These are phyloP conservation scores for Geothlypis trichas DNA, from an alignment of 2,113 vertebrate genomes.

Conservation along the genomic window DNA sequence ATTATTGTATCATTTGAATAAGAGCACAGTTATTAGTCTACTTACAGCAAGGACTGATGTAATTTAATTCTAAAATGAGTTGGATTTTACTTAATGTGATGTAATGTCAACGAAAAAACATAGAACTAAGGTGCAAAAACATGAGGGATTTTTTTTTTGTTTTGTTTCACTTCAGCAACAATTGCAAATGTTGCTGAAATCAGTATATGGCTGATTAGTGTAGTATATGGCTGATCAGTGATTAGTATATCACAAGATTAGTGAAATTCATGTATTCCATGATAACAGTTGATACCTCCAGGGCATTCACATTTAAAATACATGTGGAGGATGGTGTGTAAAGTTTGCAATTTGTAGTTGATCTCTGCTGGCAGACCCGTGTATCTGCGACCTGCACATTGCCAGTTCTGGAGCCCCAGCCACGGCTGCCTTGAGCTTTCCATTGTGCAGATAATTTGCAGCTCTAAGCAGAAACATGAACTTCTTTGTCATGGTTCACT, in stretches of 20 bases:
- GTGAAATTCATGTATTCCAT: not conserved
- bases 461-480: conserved; percentile 57
- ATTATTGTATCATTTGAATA: not conserved
- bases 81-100: not conserved
- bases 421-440: conserved; percentile 9
- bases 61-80: not conserved
- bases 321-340: not conserved
- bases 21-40: not conserved
- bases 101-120: not conserved
- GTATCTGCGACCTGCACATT: not conserved
- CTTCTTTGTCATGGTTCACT: conserved; percentile 53
- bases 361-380: not conserved
- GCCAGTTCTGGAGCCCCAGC: not conserved
- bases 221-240: not conserved
- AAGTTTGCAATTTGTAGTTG: not conserved
- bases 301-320: not conserved
- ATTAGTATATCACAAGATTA: not conserved
- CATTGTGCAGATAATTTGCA: conserved; percentile 36
- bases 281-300: not conserved
- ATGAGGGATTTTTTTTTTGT: not conserved
- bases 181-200: not conserved
- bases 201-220: not conserved
- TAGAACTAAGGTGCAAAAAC: not conserved
- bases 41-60: not conserved
- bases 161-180: not conserved